phyloP scores from a whole-genome alignment of 2,797 vertebrate species.

The Falco berigora region DNA sequence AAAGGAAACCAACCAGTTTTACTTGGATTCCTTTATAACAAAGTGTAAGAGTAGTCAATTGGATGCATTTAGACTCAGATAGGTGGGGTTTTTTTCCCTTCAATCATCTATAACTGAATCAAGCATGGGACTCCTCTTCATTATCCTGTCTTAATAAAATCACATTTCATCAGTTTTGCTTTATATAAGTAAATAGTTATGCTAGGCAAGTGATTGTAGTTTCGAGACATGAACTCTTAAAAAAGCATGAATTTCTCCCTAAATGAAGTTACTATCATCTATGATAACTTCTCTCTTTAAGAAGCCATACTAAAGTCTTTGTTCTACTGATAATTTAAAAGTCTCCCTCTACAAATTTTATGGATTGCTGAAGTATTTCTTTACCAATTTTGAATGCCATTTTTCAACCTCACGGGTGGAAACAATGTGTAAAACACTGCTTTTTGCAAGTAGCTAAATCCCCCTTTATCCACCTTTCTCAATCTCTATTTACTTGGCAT shows the following conservation, averaged over 20 bases:
- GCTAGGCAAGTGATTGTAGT: background rate
- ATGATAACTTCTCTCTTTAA: background rate
- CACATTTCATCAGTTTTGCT: background rate
- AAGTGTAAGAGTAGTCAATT: background rate
- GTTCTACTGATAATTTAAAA: background rate
- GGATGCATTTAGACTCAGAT: background rate
- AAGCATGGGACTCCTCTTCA: background rate
- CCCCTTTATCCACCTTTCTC: background rate
- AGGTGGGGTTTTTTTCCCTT: background rate
- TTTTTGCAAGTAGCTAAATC: background rate
- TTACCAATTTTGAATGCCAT: background rate
- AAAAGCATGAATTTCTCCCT: background rate
- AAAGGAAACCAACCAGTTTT: constrained; percentile 15
- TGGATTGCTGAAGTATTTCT: background rate
- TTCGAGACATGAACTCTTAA: background rate
- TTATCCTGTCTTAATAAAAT: background rate
- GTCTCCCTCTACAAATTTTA: background rate
- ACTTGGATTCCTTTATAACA: background rate
- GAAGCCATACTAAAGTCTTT: background rate
- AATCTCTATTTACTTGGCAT: background rate
- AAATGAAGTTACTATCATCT: background rate
- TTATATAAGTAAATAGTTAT: background rate
- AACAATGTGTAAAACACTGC: background rate
- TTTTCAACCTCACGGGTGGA: background rate
- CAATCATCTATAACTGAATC: background rate